phyloP scores from a whole-genome alignment of 1,140 invertebrate genomes.

The Drosophila tropicalis region DNA sequence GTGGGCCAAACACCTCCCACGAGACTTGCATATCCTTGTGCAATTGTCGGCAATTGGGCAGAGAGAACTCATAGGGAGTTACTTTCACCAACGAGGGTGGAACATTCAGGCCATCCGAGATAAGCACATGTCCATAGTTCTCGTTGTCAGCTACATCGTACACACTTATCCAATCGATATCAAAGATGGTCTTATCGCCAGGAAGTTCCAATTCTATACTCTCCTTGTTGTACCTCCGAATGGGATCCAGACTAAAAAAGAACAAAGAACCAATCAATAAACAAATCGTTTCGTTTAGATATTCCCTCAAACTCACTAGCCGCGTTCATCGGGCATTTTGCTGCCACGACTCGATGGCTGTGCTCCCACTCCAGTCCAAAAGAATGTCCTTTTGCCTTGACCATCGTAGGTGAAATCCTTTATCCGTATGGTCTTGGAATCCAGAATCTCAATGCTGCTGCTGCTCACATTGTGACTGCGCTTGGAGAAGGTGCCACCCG shows the following conservation, averaged over 20 bases:
- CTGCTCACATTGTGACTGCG: conserved; percentile 88
- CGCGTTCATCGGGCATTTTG: conserved; percentile 94
- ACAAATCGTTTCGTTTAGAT: background rate
- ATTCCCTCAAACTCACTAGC: conserved; percentile 90
- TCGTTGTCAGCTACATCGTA: conserved; percentile 89
- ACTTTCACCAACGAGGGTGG: conserved; percentile 91
- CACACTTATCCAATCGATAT: conserved; percentile 93
- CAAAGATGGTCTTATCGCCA: conserved; percentile 92
- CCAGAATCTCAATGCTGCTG: conserved; percentile 89
- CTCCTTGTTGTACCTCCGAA: conserved; percentile 89
- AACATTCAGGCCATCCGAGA: conserved; percentile 92
- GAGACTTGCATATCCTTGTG: conserved; percentile 92
- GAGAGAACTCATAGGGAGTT: conserved; percentile 84
- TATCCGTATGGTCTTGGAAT: conserved; percentile 92
- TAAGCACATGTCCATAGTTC: conserved; percentile 90
- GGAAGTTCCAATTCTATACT: conserved; percentile 91
- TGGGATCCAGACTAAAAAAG: conserved; percentile 87
- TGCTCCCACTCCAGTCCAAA: conserved; percentile 94
- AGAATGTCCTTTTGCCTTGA: conserved; percentile 90
- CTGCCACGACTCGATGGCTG: conserved; percentile 91
- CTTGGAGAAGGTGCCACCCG: conserved; percentile 88
- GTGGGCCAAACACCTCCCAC: conserved; percentile 95
- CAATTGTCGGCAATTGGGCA: conserved; percentile 94
- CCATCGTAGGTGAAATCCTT: conserved; percentile 92
- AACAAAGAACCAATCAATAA: background rate